Evolutionary conservation across 2,888 invertebrate genomes (phyloP), one percentile per base, ranked within the genome.

Genomic region (Dendrolimus houi): DNA sequence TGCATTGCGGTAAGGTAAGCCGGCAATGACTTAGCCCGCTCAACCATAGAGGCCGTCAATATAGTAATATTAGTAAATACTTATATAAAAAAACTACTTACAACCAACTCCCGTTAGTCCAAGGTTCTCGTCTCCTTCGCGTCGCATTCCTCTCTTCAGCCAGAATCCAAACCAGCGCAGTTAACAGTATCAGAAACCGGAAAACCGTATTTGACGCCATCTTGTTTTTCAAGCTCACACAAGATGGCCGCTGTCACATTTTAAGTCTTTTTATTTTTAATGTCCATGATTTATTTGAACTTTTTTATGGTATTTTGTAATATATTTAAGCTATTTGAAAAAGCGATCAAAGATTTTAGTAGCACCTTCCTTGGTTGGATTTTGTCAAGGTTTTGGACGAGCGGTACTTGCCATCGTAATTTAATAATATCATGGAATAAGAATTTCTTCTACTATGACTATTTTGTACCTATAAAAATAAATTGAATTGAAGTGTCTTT

Each of bases 61-160:
- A 29, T 29, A 29, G 7, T 47, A 47, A 47, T 7, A 47, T 7
- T 8, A 47, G 6, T 10, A 47, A 47, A 6, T 7, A 47, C 9
- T 47, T 10, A 10, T 10, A 0, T 3, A 47, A 55, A n/a, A 52
- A 29, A 57, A 17, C 54, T 79, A 89, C 89, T 87, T 58, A 89
- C 89, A 89, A 89, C 89, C 89, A 89, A 59, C 85, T 88, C 1
- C 85, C 87, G 69, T 89, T 89, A 0, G 80, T 85, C 83, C 82
- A 87, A 0, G 83, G 81, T 55, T 84, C 77, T 40, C 79, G 66
- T 57, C 74, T 66, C 54, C 64, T 71, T 53, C 72, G 71, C 1
- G 67, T 70, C 40, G 62, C 65, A 41, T 74, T 71, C 56, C 63
- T 65, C 54, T 72, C 75, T 7, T 76, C 82, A 47, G 75, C 77